Evolutionary conservation across 1,140 invertebrate species (phyloP).

Genomic region (Drosophila obscura): DNA sequence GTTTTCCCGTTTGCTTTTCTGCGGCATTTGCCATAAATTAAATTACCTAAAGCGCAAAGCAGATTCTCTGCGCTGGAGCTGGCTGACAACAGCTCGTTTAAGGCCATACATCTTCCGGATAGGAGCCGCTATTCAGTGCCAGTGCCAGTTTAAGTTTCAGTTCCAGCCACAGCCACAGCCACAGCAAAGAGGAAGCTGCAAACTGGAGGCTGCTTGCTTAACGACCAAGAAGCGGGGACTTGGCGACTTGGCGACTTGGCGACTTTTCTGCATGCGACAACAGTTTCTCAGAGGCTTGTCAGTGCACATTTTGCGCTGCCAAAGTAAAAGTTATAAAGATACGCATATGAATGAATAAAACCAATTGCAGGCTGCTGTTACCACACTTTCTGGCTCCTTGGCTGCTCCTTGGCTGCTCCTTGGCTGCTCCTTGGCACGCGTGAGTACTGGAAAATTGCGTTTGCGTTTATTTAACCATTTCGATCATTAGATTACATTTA

Average conservation of each 20-base stretch:
- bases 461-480: too few relatives aligned
- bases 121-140: neutral
- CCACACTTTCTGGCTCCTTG: neutral
- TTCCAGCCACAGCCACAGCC: too few relatives aligned
- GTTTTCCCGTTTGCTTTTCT: neutral
- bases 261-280: slow-evolving; percentile 47
- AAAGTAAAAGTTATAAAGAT: slow-evolving; percentile 26
- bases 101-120: slow-evolving; percentile 48
- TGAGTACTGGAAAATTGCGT: neutral
- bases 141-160: too few relatives aligned
- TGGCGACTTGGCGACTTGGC: neutral
- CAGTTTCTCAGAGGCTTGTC: slow-evolving; percentile 24
- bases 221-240: neutral
- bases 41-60: slow-evolving; percentile 64
- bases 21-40: slow-evolving; percentile 62
- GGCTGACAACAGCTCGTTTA: slow-evolving; percentile 60
- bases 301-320: slow-evolving; percentile 43
- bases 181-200: neutral
- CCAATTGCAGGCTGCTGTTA: slow-evolving; percentile 51
- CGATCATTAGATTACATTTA: too few relatives aligned
- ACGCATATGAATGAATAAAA: slow-evolving; percentile 49
- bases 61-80: slow-evolving; percentile 31
- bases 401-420: neutral
- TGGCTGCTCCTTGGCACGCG: neutral
- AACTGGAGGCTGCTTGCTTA: neutral